Evolutionary conservation across 2,113 vertebrate genomes (phyloP), one percentile per base, ranked within the genome.

Genomic region (Upupa epops): DNA sequence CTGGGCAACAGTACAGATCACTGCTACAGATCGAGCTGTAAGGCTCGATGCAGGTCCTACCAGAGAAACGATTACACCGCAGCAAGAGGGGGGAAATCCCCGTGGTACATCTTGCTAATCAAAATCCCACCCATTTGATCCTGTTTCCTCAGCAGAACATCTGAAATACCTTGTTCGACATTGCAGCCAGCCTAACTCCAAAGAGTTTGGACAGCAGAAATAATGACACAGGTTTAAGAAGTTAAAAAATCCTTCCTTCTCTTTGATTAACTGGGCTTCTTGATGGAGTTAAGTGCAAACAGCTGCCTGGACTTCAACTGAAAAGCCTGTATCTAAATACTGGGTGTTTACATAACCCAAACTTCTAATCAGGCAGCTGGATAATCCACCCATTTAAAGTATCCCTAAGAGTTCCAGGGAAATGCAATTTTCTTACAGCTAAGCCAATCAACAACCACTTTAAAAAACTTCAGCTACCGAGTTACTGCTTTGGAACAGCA

Each of bases 241-340:
- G 97, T 95, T 96, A 97, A 97, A 97, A 97, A 97, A 96, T 95
- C 93, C 95, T 97, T 98, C 97, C 97, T 97, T 94, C 94, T 96
- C 96, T 98, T 98, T 98, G 97, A 98, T 98, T 97, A 98, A 97
- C 97, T 97, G 96, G 95, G 92, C 95, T 97, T 94, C 96, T 97
- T 95, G 95, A 96, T 96, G 95, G 96, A 97, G 94, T 97, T 98
- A 97, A 98, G 97, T 97, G 97, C 97, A 98, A 98, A 97, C 98
- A 98, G 97, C 97, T 98, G 98, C 96, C 97, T 88, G 75, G 96
- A 96, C 97, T 97, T 96, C 96, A 96, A 97, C 96, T 94, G 97
- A 96, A 98, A 97, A 98, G 96, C 95, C 96, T 97, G 97, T 98
- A 98, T 96, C 97, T 98, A 98, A 98, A 98, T 97, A 98, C 92